phyloP scores from a whole-genome alignment of 2,113 vertebrate genomes.

The Urocitellus parryii region DNA sequence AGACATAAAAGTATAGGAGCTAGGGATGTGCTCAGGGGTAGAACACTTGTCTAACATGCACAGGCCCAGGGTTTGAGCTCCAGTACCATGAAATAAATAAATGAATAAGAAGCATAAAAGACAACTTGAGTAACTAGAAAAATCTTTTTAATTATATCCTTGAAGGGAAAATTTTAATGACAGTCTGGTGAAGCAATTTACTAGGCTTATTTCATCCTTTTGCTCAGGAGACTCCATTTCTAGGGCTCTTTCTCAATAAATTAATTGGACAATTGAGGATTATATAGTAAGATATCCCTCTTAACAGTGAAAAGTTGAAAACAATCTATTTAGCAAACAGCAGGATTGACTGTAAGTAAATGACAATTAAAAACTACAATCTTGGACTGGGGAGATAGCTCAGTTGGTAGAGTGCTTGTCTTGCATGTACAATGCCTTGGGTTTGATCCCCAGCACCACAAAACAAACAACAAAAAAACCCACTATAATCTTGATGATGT shows the following conservation, averaged over 20 bases:
- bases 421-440: too few relatives aligned
- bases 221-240: not conserved
- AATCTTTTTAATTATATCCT: not conserved
- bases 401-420: too few relatives aligned
- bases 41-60: too few relatives aligned
- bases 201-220: slow-evolving; percentile 18
- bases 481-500: not conserved
- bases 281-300: not conserved
- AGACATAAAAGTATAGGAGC: not conserved
- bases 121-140: not conserved
- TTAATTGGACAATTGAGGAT: slow-evolving; percentile 2
- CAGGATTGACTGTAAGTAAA: not conserved
- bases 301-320: slow-evolving; percentile 35
- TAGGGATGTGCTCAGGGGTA: too few relatives aligned
- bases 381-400: not conserved
- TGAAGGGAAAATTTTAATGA: slow-evolving; percentile 22
- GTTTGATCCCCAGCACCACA: too few relatives aligned
- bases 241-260: slow-evolving; percentile 47
- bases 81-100: not conserved
- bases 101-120: not conserved
- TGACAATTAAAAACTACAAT: not conserved
- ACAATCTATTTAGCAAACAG: not conserved
- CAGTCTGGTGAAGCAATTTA: not conserved
- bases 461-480: too few relatives aligned
- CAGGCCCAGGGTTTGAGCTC: not conserved